phyloP scores from a whole-genome alignment of 1,140 invertebrate genomes.

The Drosophila cardini region DNA sequence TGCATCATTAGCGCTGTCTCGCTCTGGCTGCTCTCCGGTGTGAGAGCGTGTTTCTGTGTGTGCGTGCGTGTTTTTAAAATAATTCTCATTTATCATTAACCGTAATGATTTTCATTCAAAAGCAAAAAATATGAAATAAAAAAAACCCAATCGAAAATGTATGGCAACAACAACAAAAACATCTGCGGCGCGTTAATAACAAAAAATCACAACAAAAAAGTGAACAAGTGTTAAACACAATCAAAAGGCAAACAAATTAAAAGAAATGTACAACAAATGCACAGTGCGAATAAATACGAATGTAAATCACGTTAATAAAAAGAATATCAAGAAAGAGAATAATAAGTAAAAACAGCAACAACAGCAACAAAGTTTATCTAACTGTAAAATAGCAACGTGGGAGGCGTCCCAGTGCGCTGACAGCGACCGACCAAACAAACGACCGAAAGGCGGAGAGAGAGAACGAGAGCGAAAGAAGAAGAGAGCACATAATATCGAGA shows the following conservation, averaged over 20 bases:
- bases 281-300: constrained; percentile 46
- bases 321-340: constrained; percentile 21
- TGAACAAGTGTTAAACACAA: constrained; percentile 45
- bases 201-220: constrained; percentile 39
- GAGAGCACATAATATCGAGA: constrained; percentile 39
- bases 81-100: constrained; percentile 32
- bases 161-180: constrained; percentile 37
- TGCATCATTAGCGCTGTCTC: constrained; percentile 57
- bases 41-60: not conserved
- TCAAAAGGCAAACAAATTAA: constrained; percentile 34
- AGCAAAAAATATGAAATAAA: constrained; percentile 25
- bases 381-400: constrained; percentile 69
- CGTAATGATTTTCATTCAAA: constrained; percentile 44
- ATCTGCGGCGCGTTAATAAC: constrained; percentile 57
- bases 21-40: constrained; percentile 27
- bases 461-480: constrained; percentile 14
- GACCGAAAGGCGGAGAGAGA: constrained; percentile 9
- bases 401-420: constrained; percentile 26
- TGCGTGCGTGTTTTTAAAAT: constrained; percentile 11
- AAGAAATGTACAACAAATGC: constrained; percentile 37
- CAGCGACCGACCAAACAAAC: constrained; percentile 31
- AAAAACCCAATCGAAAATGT: constrained; percentile 46
- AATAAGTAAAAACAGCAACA: constrained; percentile 25
- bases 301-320: constrained; percentile 43
- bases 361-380: constrained; percentile 33